These are phyloP conservation scores for Bufo gargarizans DNA, from an alignment of 2,113 vertebrate genomes.

Conservation along the genomic window DNA sequence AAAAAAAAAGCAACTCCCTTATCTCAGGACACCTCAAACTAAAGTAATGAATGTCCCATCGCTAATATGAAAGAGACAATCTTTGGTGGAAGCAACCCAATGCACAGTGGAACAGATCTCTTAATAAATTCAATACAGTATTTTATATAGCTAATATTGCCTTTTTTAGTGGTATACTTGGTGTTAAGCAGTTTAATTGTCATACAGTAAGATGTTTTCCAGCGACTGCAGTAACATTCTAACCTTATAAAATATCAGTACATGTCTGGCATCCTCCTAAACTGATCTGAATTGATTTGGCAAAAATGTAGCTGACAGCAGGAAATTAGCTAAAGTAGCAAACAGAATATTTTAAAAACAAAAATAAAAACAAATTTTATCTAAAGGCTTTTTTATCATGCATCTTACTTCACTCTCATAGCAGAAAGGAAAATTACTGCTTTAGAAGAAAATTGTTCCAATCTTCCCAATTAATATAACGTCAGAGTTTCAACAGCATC, in stretches of 20 bases:
- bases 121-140: background rate
- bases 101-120: too few relatives aligned
- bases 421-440: constrained; percentile 44
- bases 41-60: too few relatives aligned
- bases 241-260: background rate
- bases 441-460: constrained; percentile 55
- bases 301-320: background rate
- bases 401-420: constrained; percentile 28
- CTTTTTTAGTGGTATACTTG: background rate
- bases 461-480: constrained; percentile 52
- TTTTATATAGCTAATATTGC: background rate
- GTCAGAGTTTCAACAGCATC: constrained; percentile 26
- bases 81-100: too few relatives aligned
- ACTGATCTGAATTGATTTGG: background rate
- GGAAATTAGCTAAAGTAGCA: constrained; percentile 21
- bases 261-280: constrained; percentile 1
- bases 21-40: too few relatives aligned
- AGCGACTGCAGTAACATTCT: background rate
- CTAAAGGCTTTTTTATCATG: constrained; percentile 8
- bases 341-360: constrained; percentile 33
- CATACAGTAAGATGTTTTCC: background rate
- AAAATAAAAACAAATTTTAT: constrained; percentile 25
- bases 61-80: too few relatives aligned
- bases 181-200: background rate
- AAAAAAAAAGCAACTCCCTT: too few relatives aligned